Evolutionary conservation across 2,888 invertebrate genomes (phyloP).

Genomic region (Amphiduros pacificus): DNA sequence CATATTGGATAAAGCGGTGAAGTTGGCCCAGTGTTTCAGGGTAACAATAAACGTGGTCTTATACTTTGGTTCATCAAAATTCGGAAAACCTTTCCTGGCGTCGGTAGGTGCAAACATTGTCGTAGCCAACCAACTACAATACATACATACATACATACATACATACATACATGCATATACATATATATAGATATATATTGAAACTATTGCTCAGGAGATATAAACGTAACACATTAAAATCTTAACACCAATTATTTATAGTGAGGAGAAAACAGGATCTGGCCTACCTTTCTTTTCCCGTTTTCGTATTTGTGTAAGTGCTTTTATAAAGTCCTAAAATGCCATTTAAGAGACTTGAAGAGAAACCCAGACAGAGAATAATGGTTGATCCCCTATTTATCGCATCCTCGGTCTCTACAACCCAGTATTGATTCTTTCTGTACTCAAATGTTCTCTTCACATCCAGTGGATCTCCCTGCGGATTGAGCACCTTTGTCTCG

Average conservation of each 20-base stretch:
- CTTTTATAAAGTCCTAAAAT: conserved; percentile 78
- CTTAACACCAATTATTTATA: no score
- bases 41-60: conserved; percentile 84
- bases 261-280: not conserved
- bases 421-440: conserved; percentile 60
- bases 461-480: not conserved
- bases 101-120: conserved; percentile 95
- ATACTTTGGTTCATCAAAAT: conserved; percentile 88
- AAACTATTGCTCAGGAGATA: no score
- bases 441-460: conserved; percentile 49
- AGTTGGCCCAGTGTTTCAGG: conserved; percentile 69
- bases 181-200: no score
- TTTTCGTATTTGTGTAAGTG: conserved; percentile 61
- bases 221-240: no score
- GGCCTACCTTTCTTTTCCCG: conserved; percentile 42
- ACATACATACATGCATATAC: no score
- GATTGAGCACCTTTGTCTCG: conserved; percentile 33
- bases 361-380: conserved; percentile 67
- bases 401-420: conserved; percentile 46
- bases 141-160: not conserved
- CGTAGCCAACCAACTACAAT: conserved; percentile 68
- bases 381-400: conserved; percentile 37
- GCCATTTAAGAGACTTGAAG: conserved; percentile 69
- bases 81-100: conserved; percentile 90
- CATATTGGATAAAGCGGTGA: conserved; percentile 75